Conservation (phyloP, 2,113 vertebrate genomes). For the Cromileptes altivelis region DNA sequence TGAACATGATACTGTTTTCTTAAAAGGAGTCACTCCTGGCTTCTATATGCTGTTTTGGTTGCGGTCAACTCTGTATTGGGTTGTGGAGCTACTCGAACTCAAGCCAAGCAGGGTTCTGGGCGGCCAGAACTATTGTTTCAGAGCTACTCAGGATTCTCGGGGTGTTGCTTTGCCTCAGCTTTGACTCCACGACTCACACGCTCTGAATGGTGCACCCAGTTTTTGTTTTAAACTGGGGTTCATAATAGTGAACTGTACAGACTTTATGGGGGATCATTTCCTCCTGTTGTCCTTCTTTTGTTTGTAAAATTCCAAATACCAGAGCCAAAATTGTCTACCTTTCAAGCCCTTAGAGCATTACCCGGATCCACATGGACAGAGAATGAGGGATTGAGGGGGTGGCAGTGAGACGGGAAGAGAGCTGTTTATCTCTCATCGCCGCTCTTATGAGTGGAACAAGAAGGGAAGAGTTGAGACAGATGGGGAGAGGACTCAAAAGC, state of each 20-base stretch:
- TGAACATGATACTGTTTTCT: constrained; percentile 54
- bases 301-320: constrained; percentile 12
- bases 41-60: constrained; percentile 46
- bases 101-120: constrained; percentile 47
- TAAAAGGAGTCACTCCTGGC: constrained; percentile 45
- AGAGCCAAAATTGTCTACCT: constrained; percentile 22
- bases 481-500: constrained; percentile 18
- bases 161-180: constrained; percentile 46
- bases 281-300: not conserved
- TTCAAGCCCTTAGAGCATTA: not conserved
- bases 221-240: constrained; percentile 37
- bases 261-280: not conserved
- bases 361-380: constrained; percentile 30
- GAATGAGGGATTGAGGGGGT: constrained; percentile 17
- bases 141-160: constrained; percentile 69
- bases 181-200: constrained; percentile 57
- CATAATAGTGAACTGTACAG: constrained; percentile 4
- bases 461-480: constrained; percentile 27
- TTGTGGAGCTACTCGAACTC: constrained; percentile 27
- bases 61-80: constrained; percentile 21
- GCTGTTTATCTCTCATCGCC: constrained; percentile 61
- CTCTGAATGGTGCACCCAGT: constrained; percentile 33
- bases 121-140: constrained; percentile 64
- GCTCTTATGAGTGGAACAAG: constrained; percentile 27
- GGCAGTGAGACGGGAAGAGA: constrained; percentile 17